These are phyloP conservation scores for Mesitornis unicolor DNA, from an alignment of 2,113 vertebrate genomes.

Conservation along the genomic window DNA sequence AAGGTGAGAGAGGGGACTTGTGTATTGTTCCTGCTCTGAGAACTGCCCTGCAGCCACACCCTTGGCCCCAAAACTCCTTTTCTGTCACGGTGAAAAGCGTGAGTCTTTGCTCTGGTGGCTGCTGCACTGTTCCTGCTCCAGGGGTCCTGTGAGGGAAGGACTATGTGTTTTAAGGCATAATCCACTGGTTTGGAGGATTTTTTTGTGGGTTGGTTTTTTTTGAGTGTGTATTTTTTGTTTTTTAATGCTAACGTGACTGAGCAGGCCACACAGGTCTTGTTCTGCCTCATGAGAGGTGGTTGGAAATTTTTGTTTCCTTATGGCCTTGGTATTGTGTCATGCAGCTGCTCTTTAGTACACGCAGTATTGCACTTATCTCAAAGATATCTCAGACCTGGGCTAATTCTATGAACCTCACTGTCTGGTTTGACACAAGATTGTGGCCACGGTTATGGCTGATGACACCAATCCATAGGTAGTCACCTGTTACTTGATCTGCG, in stretches of 20 bases:
- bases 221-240: not conserved
- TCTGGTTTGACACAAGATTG: not conserved
- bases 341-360: not conserved
- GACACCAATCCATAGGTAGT: not conserved
- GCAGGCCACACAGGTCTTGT: not conserved
- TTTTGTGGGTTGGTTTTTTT: not conserved
- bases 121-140: not conserved
- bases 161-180: not conserved
- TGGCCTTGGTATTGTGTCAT: not conserved
- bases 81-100: accelerated
- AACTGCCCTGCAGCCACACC: not conserved
- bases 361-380: not conserved
- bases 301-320: not conserved
- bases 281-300: not conserved
- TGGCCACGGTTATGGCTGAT: not conserved
- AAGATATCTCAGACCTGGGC: not conserved
- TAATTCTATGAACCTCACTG: not conserved
- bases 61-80: not conserved
- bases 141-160: not conserved
- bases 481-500: no score
- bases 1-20: not conserved
- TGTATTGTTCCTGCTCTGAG: not conserved
- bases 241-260: not conserved
- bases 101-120: not conserved
- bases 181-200: no score